Conservation (phyloP, 2,888 invertebrate genomes). For the Megaustenia siamemsis region DNA sequence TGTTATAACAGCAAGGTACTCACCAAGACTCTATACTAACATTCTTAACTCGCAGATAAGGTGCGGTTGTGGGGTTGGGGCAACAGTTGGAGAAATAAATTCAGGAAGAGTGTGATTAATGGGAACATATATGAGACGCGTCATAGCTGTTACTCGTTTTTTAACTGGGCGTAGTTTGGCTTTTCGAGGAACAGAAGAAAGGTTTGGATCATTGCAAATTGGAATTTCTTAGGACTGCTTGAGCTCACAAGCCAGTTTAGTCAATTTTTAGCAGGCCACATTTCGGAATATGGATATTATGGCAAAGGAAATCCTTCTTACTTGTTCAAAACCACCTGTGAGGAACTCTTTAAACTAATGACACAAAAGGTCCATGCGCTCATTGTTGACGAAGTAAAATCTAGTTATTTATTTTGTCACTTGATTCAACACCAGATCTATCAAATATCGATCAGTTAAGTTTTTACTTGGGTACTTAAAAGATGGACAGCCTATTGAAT, state of each 20-base stretch:
- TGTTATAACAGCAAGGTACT: not conserved
- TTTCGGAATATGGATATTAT: slow-evolving; percentile 22
- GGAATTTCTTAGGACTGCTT: slow-evolving; percentile 10
- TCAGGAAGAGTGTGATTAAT: not conserved
- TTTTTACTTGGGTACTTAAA: not conserved
- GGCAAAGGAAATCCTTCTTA: slow-evolving; percentile 18
- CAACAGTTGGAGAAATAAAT: slow-evolving; percentile 5
- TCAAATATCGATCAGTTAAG: slow-evolving; percentile 27
- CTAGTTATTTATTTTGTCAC: not conserved
- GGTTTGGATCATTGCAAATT: not conserved
- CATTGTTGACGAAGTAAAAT: slow-evolving; percentile 25
- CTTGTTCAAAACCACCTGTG: slow-evolving; percentile 27
- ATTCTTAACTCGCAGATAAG: slow-evolving; percentile 5
- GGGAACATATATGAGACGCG: not conserved
- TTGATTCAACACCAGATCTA: slow-evolving; percentile 29
- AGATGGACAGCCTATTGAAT: not conserved
- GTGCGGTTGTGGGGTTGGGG: not conserved
- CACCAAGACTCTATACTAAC: not conserved
- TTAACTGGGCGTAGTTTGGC: slow-evolving; percentile 7
- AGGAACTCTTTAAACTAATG: slow-evolving; percentile 20
- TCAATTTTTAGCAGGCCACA: slow-evolving; percentile 5
- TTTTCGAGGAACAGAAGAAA: slow-evolving; percentile 19
- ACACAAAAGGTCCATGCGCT: slow-evolving; percentile 12
- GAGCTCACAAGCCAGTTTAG: not conserved
- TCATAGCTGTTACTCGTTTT: slow-evolving; percentile 13